These are phyloP conservation scores for Oncorhynchus tshawytscha DNA, from an alignment of 2,113 vertebrate species.

Conservation along the genomic window DNA sequence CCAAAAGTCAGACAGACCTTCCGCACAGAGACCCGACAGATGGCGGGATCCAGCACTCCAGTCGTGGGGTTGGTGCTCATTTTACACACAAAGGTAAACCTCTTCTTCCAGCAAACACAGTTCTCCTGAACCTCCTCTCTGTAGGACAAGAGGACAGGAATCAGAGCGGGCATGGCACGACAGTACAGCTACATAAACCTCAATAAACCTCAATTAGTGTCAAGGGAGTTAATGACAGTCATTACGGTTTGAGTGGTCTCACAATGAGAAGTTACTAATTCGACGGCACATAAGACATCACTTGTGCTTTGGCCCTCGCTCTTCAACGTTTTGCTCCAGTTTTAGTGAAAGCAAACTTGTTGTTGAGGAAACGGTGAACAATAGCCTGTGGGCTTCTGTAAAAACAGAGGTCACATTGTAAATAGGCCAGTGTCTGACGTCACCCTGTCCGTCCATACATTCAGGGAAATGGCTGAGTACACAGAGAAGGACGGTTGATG, in stretches of 20 bases:
- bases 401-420: constrained; percentile 21
- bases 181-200: neutral
- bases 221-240: neutral
- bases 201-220: neutral
- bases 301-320: neutral
- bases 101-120: constrained; percentile 94
- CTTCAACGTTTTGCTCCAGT: neutral
- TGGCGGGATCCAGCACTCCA: constrained; percentile 90
- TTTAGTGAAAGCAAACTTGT: constrained; percentile 1
- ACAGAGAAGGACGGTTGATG: constrained; percentile 7
- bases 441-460: neutral
- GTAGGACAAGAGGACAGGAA: neutral
- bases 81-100: constrained; percentile 93
- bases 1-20: constrained; percentile 78
- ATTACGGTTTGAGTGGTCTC: neutral
- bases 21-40: constrained; percentile 94
- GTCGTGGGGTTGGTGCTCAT: constrained; percentile 96
- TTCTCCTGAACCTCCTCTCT: constrained; percentile 96
- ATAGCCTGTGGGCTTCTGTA: constrained; percentile 13
- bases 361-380: constrained; percentile 17
- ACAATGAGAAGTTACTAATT: neutral
- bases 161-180: neutral
- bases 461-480: constrained; percentile 21
- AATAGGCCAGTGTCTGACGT: constrained; percentile 14
- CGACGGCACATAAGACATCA: neutral